These are phyloP conservation scores for Platanista minor DNA, from an alignment of 2,113 vertebrate species.

Conservation along the genomic window DNA sequence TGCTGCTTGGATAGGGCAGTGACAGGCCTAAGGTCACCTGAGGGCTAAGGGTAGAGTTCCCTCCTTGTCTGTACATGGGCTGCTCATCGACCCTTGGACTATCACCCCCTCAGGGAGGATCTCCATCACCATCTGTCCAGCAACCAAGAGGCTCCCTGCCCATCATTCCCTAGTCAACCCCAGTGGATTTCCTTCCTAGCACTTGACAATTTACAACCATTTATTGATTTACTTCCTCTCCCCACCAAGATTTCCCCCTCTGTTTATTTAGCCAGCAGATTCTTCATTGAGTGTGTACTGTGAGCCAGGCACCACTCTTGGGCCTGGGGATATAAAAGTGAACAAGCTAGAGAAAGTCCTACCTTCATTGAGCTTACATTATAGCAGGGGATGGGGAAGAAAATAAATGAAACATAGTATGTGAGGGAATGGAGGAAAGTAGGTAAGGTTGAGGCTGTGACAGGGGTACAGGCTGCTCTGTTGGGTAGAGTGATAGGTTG, in stretches of 20 bases:
- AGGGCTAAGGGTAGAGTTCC: not conserved
- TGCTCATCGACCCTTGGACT: not conserved
- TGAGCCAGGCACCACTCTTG: not conserved
- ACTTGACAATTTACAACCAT: not conserved
- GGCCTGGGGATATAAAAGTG: not conserved
- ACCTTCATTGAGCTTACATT: not conserved
- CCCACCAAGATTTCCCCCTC: not conserved
- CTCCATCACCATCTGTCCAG: not conserved
- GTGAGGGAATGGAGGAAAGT: not conserved
- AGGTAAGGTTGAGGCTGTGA: fast-evolving
- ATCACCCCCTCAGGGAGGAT: not conserved
- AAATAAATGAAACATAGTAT: not conserved
- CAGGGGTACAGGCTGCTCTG: not conserved
- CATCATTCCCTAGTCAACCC: not conserved
- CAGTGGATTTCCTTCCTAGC: not conserved
- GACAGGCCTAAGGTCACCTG: not conserved
- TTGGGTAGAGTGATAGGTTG: not conserved
- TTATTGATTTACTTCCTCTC: not conserved
- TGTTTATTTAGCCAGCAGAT: not conserved
- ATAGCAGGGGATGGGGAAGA: not conserved
- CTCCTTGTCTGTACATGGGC: not conserved
- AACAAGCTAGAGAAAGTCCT: not conserved
- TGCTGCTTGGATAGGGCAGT: not conserved
- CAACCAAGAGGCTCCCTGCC: not conserved
- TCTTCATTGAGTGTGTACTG: not conserved